Conservation (phyloP, 2,888 invertebrate genomes). For the Periphyllus acericola region DNA sequence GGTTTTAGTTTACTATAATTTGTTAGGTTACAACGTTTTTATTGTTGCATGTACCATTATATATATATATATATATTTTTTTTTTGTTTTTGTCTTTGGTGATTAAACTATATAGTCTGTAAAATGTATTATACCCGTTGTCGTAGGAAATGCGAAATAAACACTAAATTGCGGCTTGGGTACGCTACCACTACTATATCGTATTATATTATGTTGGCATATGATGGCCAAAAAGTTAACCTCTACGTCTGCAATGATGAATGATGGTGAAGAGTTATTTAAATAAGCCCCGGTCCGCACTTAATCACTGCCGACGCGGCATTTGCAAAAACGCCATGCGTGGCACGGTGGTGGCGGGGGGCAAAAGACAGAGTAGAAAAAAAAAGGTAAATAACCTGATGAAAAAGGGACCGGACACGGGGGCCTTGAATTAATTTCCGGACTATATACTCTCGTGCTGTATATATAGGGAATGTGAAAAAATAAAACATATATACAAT, state of each 20-base stretch:
- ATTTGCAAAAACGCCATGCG: constrained; percentile 5
- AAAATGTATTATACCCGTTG: constrained; percentile 27
- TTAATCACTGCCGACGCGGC: constrained; percentile 56
- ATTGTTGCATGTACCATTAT: not conserved
- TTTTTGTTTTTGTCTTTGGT: not conserved
- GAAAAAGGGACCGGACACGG: constrained; percentile 49
- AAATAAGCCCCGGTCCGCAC: constrained; percentile 35
- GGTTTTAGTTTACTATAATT: not conserved
- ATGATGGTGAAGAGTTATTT: constrained; percentile 58
- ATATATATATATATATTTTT: not conserved
- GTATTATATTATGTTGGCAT: constrained; percentile 17
- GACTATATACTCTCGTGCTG: constrained; percentile 25
- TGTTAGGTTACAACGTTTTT: not conserved
- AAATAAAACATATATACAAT: constrained; percentile 31
- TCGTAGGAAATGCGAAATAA: constrained; percentile 20
- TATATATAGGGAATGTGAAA: not conserved
- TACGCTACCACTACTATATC: not conserved
- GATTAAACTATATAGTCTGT: not conserved
- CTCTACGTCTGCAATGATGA: constrained; percentile 38
- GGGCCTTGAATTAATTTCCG: constrained; percentile 59
- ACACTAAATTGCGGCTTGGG: constrained; percentile 14
- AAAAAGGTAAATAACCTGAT: constrained; percentile 53
- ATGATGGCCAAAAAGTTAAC: constrained; percentile 56
- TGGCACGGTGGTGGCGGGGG: not conserved
- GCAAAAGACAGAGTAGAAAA: not conserved